Percentiles rank a stretch among this genome's conserved stretches.
Conservation (phyloP, 2,113 vertebrate genomes). For the Ictalurus furcatus region DNA sequence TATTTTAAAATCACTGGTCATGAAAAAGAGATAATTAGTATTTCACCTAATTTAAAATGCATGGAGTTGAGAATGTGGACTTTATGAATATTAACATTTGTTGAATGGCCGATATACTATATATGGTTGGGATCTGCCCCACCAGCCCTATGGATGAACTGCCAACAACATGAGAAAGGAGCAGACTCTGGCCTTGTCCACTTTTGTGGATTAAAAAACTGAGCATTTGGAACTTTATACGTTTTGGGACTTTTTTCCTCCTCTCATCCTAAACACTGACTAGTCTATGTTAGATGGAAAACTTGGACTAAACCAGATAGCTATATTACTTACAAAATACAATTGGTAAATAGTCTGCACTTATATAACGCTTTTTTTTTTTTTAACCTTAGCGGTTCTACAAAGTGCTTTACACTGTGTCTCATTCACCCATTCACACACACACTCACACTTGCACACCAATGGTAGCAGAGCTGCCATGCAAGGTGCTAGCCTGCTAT, state of each 20-base stretch:
- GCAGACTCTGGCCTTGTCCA: not conserved
- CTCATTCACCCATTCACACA: too few relatives aligned
- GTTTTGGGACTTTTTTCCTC: not conserved
- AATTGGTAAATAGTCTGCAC: too few relatives aligned
- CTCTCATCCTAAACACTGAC: not conserved
- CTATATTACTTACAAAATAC: too few relatives aligned
- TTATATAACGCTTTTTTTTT: too few relatives aligned
- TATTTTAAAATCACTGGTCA: not conserved
- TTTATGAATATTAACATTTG: not conserved
- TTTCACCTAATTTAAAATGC: not conserved
- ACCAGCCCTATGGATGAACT: not conserved
- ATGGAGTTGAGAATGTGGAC: not conserved
- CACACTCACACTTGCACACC: too few relatives aligned
- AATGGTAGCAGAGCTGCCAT: too few relatives aligned
- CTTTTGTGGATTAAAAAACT: not conserved
- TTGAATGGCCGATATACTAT: not conserved
- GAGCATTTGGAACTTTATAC: not conserved
- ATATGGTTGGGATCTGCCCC: not conserved
- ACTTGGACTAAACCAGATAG: not conserved
- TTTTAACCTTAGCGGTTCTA: too few relatives aligned
- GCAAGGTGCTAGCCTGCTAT: too few relatives aligned
- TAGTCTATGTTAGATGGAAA: not conserved
- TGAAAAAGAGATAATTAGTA: not conserved
- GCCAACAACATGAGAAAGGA: not conserved
- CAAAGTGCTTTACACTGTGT: too few relatives aligned